Conservation (phyloP, 2,797 vertebrate genomes). For the Sarcoramphus papa region DNA sequence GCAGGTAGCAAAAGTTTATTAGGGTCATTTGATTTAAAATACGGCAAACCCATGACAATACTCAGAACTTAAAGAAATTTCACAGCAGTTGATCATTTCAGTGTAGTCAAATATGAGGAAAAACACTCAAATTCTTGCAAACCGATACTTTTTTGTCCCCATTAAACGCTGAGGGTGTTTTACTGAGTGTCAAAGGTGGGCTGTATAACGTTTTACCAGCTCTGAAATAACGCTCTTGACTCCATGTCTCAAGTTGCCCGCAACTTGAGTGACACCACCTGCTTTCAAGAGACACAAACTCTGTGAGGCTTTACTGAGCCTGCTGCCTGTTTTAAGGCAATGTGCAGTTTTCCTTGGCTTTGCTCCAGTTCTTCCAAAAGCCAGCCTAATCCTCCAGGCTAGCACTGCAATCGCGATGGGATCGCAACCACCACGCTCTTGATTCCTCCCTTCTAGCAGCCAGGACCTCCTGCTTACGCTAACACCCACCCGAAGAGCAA, state of each 20-base stretch:
- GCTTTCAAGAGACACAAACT: neutral
- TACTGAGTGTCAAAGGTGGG: neutral
- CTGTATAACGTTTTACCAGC: neutral
- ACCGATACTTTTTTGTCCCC: fast-evolving
- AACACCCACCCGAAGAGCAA: neutral
- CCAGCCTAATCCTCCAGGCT: neutral
- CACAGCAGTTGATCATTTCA: neutral
- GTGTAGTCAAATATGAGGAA: neutral
- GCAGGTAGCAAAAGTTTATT: no score
- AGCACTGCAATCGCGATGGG: neutral
- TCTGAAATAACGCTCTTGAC: neutral
- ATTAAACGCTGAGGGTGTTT: neutral
- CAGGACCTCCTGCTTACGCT: neutral
- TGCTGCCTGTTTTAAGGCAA: neutral
- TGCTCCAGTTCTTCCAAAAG: neutral
- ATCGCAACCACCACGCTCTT: neutral
- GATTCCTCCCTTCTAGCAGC: neutral
- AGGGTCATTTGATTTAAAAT: neutral
- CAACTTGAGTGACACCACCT: neutral
- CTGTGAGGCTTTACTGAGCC: neutral
- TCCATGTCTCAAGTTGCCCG: neutral
- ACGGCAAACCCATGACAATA: neutral
- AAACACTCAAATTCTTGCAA: neutral
- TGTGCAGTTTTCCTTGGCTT: neutral
- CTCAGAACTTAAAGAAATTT: no score